A percentile compares a stretch with the other conserved stretches of the same genome.
phyloP scores from a whole-genome alignment of 2,113 vertebrate species.

The Otolemur garnettii region DNA sequence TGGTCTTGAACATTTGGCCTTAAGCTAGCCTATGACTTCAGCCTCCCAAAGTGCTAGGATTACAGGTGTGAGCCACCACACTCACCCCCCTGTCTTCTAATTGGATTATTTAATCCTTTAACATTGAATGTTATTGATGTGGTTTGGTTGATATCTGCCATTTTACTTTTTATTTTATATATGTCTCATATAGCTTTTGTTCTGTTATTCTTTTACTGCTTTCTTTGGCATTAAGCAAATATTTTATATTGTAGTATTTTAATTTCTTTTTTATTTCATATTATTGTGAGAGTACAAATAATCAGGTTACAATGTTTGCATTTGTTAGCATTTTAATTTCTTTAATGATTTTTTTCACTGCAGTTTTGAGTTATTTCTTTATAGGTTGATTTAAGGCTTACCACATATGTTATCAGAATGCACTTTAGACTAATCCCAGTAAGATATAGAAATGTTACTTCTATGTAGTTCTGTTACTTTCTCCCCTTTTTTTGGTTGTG shows the following conservation, averaged over 20 bases:
- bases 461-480: not conserved
- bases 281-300: no score
- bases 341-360: not conserved
- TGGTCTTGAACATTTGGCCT: no score
- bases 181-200: no score
- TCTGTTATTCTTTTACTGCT: no score
- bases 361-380: not conserved
- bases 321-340: not conserved
- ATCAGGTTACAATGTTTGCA: no score
- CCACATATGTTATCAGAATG: not conserved
- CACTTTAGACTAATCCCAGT: not conserved
- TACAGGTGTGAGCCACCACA: not conserved
- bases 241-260: not conserved
- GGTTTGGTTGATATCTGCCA: no score
- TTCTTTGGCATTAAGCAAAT: no score
- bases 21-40: no score
- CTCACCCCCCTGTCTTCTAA: not conserved
- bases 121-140: not conserved
- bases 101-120: no score
- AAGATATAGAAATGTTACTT: constrained; percentile 16
- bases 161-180: no score
- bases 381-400: not conserved
- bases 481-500: not conserved
- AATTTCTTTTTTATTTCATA: not conserved
- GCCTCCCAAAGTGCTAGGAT: not conserved